A percentile compares a stretch with the other conserved stretches of the same genome.
Conservation (phyloP, 1,140 invertebrate species). For the Lordiphosa collinella region DNA sequence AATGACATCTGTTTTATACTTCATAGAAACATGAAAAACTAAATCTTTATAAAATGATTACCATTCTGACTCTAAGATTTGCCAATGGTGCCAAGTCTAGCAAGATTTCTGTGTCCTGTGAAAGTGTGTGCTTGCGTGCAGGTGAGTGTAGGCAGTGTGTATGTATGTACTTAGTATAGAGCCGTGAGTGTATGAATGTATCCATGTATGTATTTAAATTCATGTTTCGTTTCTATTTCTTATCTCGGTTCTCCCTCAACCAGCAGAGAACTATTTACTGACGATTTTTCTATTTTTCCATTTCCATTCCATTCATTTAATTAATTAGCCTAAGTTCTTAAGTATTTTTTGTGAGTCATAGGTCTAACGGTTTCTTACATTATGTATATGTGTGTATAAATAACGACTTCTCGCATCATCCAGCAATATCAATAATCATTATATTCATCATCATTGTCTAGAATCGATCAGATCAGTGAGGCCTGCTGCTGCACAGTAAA, state of each 20-base stretch:
- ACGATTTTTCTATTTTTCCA: neutral
- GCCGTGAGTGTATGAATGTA: constrained; percentile 5
- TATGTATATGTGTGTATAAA: constrained; percentile 13
- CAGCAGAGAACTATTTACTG: neutral
- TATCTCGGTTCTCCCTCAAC: neutral
- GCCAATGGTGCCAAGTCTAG: too few species aligned
- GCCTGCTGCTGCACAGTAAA: constrained; percentile 33
- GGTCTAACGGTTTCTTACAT: constrained; percentile 6
- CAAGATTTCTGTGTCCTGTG: too few species aligned
- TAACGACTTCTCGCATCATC: constrained; percentile 4
- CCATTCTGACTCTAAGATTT: too few species aligned
- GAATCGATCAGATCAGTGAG: constrained; percentile 10
- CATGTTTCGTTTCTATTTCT: constrained; percentile 1
- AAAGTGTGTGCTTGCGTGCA: too few species aligned
- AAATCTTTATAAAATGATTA: too few species aligned
- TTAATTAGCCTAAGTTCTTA: constrained; percentile 9
- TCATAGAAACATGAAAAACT: too few species aligned
- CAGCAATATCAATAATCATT: constrained; percentile 7
- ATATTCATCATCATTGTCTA: constrained; percentile 9
- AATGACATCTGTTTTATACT: too few species aligned
- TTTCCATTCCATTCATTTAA: constrained; percentile 10
- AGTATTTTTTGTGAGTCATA: constrained; percentile 6
- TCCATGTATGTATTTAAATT: constrained; percentile 9
- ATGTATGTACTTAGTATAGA: too few species aligned
- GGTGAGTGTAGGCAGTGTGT: too few species aligned